A percentile compares a stretch with the other conserved stretches of the same genome.
Conservation (phyloP, 1,140 invertebrate genomes). For the Zaprionus tsacasi region DNA sequence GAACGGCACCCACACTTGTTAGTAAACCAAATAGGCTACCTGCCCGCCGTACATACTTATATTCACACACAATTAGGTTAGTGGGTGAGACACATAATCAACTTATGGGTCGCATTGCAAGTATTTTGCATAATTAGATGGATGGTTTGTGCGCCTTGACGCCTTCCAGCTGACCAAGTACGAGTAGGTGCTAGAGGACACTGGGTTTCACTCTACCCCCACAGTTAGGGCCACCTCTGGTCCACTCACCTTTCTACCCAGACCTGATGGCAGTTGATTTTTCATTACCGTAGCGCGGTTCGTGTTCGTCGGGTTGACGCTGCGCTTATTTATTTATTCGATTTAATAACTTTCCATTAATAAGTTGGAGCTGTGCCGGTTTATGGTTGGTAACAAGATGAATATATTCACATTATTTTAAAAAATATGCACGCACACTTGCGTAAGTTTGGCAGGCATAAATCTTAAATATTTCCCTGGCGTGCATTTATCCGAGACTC, state of each 20-base stretch:
- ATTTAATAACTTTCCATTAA: constrained; percentile 69
- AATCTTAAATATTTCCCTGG: constrained; percentile 53
- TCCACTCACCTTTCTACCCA: constrained; percentile 10
- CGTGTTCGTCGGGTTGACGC: constrained; percentile 30
- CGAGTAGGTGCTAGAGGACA: constrained; percentile 39
- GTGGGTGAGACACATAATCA: constrained; percentile 80
- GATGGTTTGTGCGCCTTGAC: constrained; percentile 56
- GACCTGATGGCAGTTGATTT: constrained; percentile 54
- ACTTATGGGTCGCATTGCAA: constrained; percentile 68
- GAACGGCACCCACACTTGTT: constrained; percentile 24
- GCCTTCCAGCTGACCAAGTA: constrained; percentile 40
- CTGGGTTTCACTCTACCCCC: not conserved
- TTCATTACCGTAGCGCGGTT: constrained; percentile 63
- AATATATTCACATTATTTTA: constrained; percentile 43
- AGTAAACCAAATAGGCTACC: constrained; percentile 52
- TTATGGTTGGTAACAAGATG: constrained; percentile 35
- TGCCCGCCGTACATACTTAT: constrained; percentile 26
- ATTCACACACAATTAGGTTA: constrained; percentile 72
- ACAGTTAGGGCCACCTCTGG: not conserved
- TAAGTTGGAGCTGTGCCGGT: constrained; percentile 33
- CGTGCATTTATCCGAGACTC: constrained; percentile 38
- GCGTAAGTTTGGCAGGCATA: constrained; percentile 40
- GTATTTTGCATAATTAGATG: constrained; percentile 70
- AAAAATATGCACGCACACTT: constrained; percentile 20
- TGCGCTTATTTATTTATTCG: constrained; percentile 47